These are phyloP conservation scores for Achatina immaculata DNA, from an alignment of 1,140 invertebrate species.

Conservation along the genomic window DNA sequence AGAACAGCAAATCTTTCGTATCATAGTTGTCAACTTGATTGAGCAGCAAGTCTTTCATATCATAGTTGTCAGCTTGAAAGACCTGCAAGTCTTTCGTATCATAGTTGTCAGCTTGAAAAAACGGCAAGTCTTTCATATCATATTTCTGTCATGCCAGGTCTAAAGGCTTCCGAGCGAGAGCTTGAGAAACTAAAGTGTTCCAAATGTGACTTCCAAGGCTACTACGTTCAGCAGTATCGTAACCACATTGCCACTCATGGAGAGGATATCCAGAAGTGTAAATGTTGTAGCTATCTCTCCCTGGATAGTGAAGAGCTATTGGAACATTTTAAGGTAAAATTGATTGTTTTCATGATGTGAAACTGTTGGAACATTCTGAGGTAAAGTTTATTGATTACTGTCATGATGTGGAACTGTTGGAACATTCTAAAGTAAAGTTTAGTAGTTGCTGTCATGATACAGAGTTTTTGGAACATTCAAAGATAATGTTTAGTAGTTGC, in stretches of 20 bases:
- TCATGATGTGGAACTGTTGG: not conserved
- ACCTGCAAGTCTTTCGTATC: too few relatives aligned
- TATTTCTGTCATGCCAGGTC: constrained; percentile 60
- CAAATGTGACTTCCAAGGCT: constrained; percentile 69
- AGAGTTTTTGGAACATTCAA: too few relatives aligned
- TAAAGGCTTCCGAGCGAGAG: constrained; percentile 66
- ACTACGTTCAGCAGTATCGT: constrained; percentile 69
- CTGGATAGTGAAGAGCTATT: constrained; percentile 66
- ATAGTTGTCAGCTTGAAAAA: too few relatives aligned
- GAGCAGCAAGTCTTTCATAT: too few relatives aligned
- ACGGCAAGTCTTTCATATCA: too few relatives aligned
- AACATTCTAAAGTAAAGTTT: not conserved
- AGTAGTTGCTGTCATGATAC: too few relatives aligned
- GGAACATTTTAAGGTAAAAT: constrained; percentile 67
- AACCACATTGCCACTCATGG: constrained; percentile 64
- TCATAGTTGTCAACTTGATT: too few relatives aligned
- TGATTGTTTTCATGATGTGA: too few relatives aligned
- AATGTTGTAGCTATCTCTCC: constrained; percentile 66
- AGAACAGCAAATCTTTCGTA: too few relatives aligned
- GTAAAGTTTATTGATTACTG: too few relatives aligned
- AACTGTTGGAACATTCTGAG: not conserved
- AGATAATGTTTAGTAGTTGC: too few relatives aligned
- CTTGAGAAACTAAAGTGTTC: constrained; percentile 66
- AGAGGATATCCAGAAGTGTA: constrained; percentile 66
- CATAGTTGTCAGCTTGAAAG: too few relatives aligned